A percentile compares a stretch with the other conserved stretches of the same genome.
phyloP scores from a whole-genome alignment of 2,113 vertebrate species.

The Hymenochirus boettgeri region DNA sequence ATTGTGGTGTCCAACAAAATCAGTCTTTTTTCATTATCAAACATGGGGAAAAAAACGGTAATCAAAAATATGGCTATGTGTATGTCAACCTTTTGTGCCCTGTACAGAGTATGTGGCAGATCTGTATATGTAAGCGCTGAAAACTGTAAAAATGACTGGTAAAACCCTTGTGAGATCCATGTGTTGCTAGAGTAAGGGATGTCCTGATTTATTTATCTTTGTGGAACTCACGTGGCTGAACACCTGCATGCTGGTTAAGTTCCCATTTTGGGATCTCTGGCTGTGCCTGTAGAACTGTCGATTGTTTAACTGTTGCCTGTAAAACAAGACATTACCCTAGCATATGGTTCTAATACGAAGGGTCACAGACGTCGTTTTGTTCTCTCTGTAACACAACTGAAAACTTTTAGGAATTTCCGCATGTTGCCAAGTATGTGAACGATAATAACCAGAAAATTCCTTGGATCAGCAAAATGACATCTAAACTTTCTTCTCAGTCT shows the following conservation, averaged over 20 bases:
- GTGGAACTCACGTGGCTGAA: neutral
- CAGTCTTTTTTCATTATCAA: no score
- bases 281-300: neutral
- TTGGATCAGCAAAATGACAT: constrained; percentile 47
- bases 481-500: constrained; percentile 40
- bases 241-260: neutral
- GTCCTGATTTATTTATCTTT: no score
- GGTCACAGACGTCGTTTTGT: constrained; percentile 51
- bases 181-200: neutral
- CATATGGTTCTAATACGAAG: constrained; percentile 58
- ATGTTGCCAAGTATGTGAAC: constrained; percentile 55
- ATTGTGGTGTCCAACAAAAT: no score
- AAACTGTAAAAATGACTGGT: no score
- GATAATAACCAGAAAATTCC: constrained; percentile 50
- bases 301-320: neutral
- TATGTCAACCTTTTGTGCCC: no score
- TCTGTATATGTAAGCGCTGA: no score
- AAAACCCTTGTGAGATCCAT: no score
- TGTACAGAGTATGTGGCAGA: no score
- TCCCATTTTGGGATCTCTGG: neutral
- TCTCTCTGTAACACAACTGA: constrained; percentile 49
- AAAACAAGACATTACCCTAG: neutral
- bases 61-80: no score
- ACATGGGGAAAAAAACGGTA: no score
- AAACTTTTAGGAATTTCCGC: constrained; percentile 55